Base-by-base conservation (phyloP, 2,888 invertebrate species). In the Drosophila histrio region DNA sequence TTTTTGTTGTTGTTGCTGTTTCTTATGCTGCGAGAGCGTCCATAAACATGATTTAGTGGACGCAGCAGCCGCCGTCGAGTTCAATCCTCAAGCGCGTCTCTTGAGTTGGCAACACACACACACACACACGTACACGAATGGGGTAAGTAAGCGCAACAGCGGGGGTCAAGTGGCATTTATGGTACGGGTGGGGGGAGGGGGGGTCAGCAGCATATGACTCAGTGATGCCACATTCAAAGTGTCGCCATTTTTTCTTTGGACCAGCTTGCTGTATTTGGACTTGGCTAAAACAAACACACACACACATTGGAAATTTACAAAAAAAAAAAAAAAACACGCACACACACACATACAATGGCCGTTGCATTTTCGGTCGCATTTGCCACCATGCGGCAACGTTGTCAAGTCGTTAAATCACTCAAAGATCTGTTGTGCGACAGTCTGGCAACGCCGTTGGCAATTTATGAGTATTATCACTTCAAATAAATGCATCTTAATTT, bases 41-140 rank as follows among this genome's bases (percentile, higher is more conserved):
- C 46, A 72, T 56, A 73, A 77, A 76, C 58, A 77, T 77, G 70
- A 74, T 77, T 77, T 71, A 77, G 63, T 73, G 49, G 57, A 54
- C 59, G 60, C 53, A 54, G 43, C 52, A 36, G 61, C 52, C 38
- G 13, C 21, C 24, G 26, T 39, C 15, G n/a, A 19, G 49, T 54
- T 13, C 44, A 63, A 60, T 43, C 53, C 60, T 64, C 50, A 70
- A 52, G 41, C 70, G 63, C 53, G 69, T 47, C 63, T 68, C 72
- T 72, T 72, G 69, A 73, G 69, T 69, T 65, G 60, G 44, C 57
- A 68, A 52, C 49, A 53, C 52, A 43, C 72, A 63, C 57, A 38
- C 49, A 53, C 57, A 49, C 43, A 34, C 22, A 44, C 36, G 28
- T 28, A 39, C 41, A 47, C 32, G 38, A 26, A 61, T 17, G 34